Conservation (phyloP, 2,797 vertebrate genomes). For the Gobio occitaniae region DNA sequence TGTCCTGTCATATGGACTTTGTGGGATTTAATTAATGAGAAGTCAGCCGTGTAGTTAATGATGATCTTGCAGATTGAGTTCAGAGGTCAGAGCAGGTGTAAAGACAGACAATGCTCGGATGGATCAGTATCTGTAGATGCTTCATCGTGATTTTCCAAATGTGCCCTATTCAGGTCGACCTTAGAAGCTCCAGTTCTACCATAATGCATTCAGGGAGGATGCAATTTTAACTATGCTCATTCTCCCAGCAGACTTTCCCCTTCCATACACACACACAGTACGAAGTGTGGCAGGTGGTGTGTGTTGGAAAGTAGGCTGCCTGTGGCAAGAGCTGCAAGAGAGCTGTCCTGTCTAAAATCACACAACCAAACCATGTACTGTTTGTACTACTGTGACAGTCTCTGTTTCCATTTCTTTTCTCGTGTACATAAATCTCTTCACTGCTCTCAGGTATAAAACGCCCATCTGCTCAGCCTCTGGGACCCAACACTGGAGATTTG, state of each 20-base stretch:
- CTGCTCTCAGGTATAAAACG: not conserved
- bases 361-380: not conserved
- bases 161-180: not conserved
- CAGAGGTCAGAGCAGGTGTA: conserved; percentile 2
- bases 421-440: conserved; percentile 30
- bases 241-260: conserved; percentile 14
- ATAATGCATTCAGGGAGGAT: conserved; percentile 32
- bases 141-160: conserved; percentile 7
- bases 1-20: conserved; percentile 37
- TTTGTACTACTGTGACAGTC: conserved; percentile 7
- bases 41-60: conserved; percentile 5
- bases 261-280: not conserved
- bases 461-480: conserved; percentile 16
- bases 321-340: conserved; percentile 27
- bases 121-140: not conserved
- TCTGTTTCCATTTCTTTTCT: conserved; percentile 31
- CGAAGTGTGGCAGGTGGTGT: conserved; percentile 8
- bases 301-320: conserved; percentile 46
- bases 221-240: conserved; percentile 41
- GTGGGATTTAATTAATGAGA: conserved; percentile 27
- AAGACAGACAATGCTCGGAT: not conserved
- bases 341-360: conserved; percentile 34
- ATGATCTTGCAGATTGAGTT: conserved; percentile 9
- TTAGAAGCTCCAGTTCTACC: conserved; percentile 18
- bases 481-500: not conserved